Conservation (phyloP, 2,113 vertebrate species). For the Gopherus flavomarginatus region DNA sequence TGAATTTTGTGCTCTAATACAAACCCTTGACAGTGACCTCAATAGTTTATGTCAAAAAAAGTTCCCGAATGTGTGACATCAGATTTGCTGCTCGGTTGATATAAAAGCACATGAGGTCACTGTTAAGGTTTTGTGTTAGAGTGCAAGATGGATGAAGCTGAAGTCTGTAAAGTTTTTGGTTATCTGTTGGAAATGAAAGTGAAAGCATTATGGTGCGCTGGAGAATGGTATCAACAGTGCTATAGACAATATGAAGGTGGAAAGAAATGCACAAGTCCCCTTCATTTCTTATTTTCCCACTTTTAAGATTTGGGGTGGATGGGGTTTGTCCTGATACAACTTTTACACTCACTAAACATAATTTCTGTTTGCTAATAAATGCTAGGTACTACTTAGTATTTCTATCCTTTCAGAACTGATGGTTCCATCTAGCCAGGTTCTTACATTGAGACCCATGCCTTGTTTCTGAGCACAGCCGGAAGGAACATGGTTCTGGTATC, state of each 20-base stretch:
- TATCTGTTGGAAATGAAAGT: neutral
- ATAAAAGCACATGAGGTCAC: neutral
- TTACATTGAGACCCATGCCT: neutral
- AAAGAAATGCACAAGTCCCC: neutral
- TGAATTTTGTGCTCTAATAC: no score
- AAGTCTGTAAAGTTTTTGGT: neutral
- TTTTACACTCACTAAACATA: neutral
- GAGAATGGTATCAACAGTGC: neutral
- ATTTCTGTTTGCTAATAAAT: neutral
- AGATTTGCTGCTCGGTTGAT: no score
- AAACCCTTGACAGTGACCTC: no score
- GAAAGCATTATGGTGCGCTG: neutral
- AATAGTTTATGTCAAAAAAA: no score
- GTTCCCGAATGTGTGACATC: no score
- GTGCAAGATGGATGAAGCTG: neutral
- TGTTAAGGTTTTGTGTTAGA: neutral
- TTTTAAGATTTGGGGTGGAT: neutral
- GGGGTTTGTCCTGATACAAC: neutral
- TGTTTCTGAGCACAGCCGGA: neutral
- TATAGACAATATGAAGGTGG: neutral
- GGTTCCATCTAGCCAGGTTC: conserved; percentile 2
- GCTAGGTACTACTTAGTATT: conserved; percentile 4
- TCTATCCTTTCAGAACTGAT: neutral
- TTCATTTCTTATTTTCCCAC: neutral
- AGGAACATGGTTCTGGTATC: neutral